A percentile compares a stretch with the other conserved stretches of the same genome.
These are phyloP conservation scores for Barbus barbus DNA, from an alignment of 2,113 vertebrate species.

Conservation along the genomic window DNA sequence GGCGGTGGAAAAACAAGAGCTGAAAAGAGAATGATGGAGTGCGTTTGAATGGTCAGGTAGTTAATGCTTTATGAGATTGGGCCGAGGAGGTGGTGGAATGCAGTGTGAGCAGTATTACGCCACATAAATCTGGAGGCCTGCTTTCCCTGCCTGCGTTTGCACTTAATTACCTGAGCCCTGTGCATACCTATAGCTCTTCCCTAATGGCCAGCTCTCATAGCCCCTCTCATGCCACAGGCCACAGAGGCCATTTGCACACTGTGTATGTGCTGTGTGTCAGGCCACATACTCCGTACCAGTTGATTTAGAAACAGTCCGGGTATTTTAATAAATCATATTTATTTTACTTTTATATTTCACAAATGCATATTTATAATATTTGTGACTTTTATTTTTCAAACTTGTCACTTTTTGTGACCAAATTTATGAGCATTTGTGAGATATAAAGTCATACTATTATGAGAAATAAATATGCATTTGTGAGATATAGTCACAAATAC, in stretches of 20 bases:
- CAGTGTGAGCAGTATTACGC: slow-evolving; percentile 70
- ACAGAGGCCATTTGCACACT: slow-evolving; percentile 31
- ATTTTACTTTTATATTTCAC: not conserved
- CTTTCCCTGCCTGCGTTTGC: no score
- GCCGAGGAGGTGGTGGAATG: slow-evolving; percentile 62
- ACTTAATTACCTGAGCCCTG: slow-evolving; percentile 66
- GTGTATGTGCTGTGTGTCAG: slow-evolving; percentile 8
- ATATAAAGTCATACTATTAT: not conserved
- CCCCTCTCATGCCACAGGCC: slow-evolving; percentile 43
- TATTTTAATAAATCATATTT: not conserved
- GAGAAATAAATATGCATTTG: no score
- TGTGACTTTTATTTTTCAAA: not conserved
- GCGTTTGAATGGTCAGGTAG: slow-evolving; percentile 69
- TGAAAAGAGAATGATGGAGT: slow-evolving; percentile 65
- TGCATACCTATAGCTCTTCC: slow-evolving; percentile 63
- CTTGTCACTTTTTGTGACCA: no score
- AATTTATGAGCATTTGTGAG: not conserved
- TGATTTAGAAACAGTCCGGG: not conserved
- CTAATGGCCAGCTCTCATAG: slow-evolving; percentile 55
- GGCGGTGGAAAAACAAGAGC: slow-evolving; percentile 44
- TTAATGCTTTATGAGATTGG: slow-evolving; percentile 71
- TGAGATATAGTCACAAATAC: no score
- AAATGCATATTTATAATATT: not conserved
- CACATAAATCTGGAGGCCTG: slow-evolving; percentile 68
- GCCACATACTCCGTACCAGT: not conserved